Evolutionary conservation across 92 coral and sea anemone species (phyloP), one percentile per base, ranked within the genome.

Genomic region (Palythoa grandiflora): DNA sequence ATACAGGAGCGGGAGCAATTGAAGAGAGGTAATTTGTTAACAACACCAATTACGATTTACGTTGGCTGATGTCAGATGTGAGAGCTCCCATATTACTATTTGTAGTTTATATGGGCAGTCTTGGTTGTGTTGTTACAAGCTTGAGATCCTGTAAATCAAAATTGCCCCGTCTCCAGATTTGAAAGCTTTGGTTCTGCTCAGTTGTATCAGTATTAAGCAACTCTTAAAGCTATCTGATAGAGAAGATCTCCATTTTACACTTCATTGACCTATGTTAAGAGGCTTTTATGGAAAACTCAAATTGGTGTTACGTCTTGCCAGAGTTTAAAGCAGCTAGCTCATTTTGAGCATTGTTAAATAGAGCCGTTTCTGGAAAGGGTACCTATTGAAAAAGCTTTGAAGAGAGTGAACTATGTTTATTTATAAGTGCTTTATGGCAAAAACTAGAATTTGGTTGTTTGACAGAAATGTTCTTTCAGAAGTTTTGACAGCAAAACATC

Each of bases 1-100:
- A 80, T 90, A 77, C 90, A 90, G 90, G 99, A 97, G 89, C 92
- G 99, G 92, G 95, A 95, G 91, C 91, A 91, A 83, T 91, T 92
- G 80, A 91, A 92, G 88, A 87, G 94, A 95, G 99, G 99, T 97
- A 95, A 95, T 90, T 87, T 87, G 83, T 87, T 68, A 55, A 75
- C 86, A 81, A 66, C 86, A 81, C 86, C 86, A 81, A 63, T 81
- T 81, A 81, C 86, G 35, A 81, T 81, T 65, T 81, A 81, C 86
- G 53, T 81, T 75, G 86, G 75, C 86, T 81, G 89, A 75, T 86
- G 89, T 70, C 77, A 60, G 84, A 61, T 81, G 47, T 81, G 86
- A 21, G 75, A 21, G 75, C 86, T 81, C 83, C 83, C 75, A 87
- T 75, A 87, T 71, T 77, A 55, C 83, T 75, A 63, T 20, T 19